Conservation (phyloP, 2,888 invertebrate genomes). For the Petrophora chlorosata region DNA sequence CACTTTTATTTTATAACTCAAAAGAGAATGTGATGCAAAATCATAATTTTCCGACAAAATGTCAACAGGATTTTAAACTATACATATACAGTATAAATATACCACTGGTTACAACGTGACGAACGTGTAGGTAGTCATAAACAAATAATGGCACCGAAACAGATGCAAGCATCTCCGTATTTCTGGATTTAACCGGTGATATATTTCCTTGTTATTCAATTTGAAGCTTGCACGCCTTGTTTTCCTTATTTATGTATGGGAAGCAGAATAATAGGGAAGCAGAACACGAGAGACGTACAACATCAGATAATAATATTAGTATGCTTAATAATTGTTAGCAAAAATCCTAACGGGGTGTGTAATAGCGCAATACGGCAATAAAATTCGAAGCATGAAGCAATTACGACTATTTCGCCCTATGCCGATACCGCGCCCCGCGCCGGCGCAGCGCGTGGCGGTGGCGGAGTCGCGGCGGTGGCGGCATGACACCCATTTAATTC, state of each 20-base stretch:
- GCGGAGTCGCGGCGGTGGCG: constrained; percentile 15
- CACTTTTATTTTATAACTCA: too few relatives aligned
- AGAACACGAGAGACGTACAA: constrained; percentile 1
- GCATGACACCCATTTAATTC: constrained; percentile 37
- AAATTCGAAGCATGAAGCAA: constrained; percentile 37
- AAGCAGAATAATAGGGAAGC: constrained; percentile 2
- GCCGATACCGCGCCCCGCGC: too few relatives aligned
- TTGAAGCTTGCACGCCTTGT: neutral
- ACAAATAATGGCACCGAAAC: neutral
- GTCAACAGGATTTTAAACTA: too few relatives aligned
- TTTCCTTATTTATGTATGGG: neutral
- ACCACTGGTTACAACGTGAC: too few relatives aligned
- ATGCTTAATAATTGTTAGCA: constrained; percentile 35
- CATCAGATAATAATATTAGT: constrained; percentile 12
- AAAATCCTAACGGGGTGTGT: constrained; percentile 45
- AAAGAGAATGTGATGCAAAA: too few relatives aligned
- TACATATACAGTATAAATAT: too few relatives aligned
- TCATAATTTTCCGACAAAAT: too few relatives aligned
- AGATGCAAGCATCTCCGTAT: neutral
- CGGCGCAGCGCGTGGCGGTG: neutral
- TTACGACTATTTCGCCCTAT: constrained; percentile 35
- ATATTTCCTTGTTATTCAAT: constrained; percentile 1
- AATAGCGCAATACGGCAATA: constrained; percentile 47
- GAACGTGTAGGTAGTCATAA: too few relatives aligned
- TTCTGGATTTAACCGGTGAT: neutral